Base-by-base conservation (phyloP, 2,797 vertebrate genomes). In the Erpetoichthys calabaricus region DNA sequence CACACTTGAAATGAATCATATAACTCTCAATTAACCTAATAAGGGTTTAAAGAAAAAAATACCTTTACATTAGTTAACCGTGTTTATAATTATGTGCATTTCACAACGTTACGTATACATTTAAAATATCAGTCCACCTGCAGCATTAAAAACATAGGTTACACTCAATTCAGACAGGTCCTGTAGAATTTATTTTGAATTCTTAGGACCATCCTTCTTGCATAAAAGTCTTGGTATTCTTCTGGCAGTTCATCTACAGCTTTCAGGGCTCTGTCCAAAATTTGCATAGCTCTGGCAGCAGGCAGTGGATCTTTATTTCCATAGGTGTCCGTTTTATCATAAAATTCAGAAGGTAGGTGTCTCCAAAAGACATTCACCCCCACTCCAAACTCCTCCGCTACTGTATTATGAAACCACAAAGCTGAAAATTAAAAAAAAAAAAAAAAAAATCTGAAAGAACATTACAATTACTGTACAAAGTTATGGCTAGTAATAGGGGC, bases 331-430 rank as follows among this genome's bases (percentile, higher is more conserved):
- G 83, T 95, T 65, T 79, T 92, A 76, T 98, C 89, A 5, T 97
- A 98, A 68, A 73, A 86, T 58, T 88, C 81, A 0, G 76, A 67
- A 3, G 89, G 80, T 57, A 98, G 86, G 57, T 98, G 90, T 56
- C 84, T 91, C 95, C 94, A 98, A 69, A 98, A 97, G 58, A 98
- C 77, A 41, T 97, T 98, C 7, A 98, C 76, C 5, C 90, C 94
- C 41, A 97, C 87, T 49, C 91, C 92, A 67, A 97, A 98, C 67
- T 92, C 82, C 70, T 94, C 83, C 54, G 91, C 90, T 59, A 88
- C 72, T 3, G 93, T 90, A 74, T 97, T 97, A 60, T 97, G 94
- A 75, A 98, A 97, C 94, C 94, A 98, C 72, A 97, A 73, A 45
- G 94, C 94, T 98, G 75, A 51, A 43, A 44, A 45, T 55, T 6